Evolutionary conservation across 2,113 vertebrate species (phyloP).

Genomic region (Sciurus niger): DNA sequence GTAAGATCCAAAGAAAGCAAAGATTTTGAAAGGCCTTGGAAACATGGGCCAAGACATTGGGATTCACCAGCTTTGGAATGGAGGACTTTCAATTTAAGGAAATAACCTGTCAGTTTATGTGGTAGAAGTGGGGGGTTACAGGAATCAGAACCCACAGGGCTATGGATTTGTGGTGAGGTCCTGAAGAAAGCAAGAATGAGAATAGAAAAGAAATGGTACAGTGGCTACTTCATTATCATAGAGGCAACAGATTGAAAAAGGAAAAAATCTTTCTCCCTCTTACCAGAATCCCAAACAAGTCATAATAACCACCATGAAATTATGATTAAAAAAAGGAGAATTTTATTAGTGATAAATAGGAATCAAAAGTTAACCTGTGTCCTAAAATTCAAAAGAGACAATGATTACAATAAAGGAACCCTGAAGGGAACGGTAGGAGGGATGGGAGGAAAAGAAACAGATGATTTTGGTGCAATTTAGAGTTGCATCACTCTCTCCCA

Average conservation of each 20-base stretch:
- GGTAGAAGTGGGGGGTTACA: not conserved
- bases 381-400: not conserved
- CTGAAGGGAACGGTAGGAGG: too few relatives aligned
- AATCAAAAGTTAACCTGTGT: not conserved
- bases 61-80: not conserved
- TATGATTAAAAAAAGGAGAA: not conserved
- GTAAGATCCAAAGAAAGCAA: not conserved
- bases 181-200: not conserved
- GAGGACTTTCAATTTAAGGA: not conserved
- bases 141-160: not conserved
- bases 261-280: not conserved
- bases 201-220: not conserved
- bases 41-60: not conserved
- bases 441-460: not conserved
- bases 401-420: not conserved
- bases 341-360: not conserved
- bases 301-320: not conserved
- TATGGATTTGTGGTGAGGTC: not conserved
- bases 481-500: not conserved
- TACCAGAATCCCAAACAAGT: not conserved
- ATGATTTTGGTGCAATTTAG: not conserved
- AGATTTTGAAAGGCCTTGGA: not conserved
- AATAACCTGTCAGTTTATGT: not conserved
- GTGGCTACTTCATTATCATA: not conserved
- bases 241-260: not conserved